Conservation (phyloP, 2,113 vertebrate genomes). For the Syrmaticus mikado region DNA sequence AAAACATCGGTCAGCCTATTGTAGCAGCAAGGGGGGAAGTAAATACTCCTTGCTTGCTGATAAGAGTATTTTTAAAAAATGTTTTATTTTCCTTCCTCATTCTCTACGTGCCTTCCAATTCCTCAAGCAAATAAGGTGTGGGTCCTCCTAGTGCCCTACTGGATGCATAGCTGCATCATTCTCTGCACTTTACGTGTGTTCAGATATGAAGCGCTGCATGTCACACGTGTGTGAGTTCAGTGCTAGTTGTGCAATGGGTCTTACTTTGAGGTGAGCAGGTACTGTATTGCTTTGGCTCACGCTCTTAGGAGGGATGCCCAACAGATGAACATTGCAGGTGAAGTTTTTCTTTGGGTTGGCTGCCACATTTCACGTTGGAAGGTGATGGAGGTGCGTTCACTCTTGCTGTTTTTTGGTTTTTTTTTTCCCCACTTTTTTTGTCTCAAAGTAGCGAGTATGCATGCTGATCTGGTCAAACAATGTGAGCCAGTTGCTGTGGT, state of each 20-base stretch:
- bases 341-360: background rate
- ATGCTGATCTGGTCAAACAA: slow-evolving; percentile 72
- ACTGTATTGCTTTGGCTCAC: background rate
- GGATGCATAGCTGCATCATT: background rate
- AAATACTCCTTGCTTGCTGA: background rate
- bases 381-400: accelerated
- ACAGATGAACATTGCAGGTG: background rate
- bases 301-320: background rate
- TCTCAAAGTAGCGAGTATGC: slow-evolving; percentile 63
- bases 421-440: background rate
- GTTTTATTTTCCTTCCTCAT: slow-evolving; percentile 46
- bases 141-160: background rate
- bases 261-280: background rate
- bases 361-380: accelerated
- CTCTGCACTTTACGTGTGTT: accelerated
- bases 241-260: background rate
- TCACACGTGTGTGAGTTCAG: background rate
- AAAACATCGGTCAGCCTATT: background rate
- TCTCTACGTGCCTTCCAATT: slow-evolving; percentile 24
- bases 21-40: background rate
- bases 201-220: background rate
- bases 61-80: background rate
- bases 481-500: slow-evolving; percentile 66
- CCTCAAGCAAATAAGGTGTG: slow-evolving; percentile 20
- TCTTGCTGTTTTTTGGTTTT: background rate